These are phyloP conservation scores for Orestias chungarensis DNA, from an alignment of 2,797 vertebrate genomes.

Conservation along the genomic window DNA sequence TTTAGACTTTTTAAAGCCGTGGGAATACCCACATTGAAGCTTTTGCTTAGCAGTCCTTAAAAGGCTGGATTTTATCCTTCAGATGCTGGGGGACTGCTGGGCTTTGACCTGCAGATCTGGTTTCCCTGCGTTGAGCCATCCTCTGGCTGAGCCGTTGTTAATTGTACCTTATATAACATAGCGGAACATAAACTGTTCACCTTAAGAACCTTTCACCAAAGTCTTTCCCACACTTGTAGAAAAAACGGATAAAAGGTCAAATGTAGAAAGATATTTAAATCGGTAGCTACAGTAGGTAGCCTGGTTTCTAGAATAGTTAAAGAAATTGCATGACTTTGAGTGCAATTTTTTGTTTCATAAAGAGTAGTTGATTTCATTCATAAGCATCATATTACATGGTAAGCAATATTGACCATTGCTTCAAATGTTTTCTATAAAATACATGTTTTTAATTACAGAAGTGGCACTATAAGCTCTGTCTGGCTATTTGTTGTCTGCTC, in stretches of 20 bases:
- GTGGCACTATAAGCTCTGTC: slow-evolving; percentile 29
- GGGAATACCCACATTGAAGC: background rate
- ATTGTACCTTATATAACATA: background rate
- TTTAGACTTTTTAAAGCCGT: background rate
- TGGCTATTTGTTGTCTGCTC: slow-evolving; percentile 33
- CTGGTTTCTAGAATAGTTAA: background rate
- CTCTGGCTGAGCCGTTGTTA: background rate
- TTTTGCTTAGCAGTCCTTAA: background rate
- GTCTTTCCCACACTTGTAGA: background rate
- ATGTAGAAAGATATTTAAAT: background rate
- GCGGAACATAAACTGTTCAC: background rate
- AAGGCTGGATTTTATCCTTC: slow-evolving; percentile 1
- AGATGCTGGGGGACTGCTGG: background rate
- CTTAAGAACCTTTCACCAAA: background rate
- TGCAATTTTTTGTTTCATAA: background rate
- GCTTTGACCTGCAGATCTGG: slow-evolving; percentile 3
- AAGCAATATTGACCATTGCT: background rate
- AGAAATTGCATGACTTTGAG: background rate
- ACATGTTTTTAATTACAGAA: background rate
- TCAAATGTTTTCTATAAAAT: background rate
- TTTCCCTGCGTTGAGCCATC: background rate
- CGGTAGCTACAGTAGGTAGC: background rate
- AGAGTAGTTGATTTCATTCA: background rate
- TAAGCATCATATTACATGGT: background rate
- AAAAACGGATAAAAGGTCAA: background rate